Base-by-base conservation (phyloP, 2,888 invertebrate species). In the Spicauda simplicius region DNA sequence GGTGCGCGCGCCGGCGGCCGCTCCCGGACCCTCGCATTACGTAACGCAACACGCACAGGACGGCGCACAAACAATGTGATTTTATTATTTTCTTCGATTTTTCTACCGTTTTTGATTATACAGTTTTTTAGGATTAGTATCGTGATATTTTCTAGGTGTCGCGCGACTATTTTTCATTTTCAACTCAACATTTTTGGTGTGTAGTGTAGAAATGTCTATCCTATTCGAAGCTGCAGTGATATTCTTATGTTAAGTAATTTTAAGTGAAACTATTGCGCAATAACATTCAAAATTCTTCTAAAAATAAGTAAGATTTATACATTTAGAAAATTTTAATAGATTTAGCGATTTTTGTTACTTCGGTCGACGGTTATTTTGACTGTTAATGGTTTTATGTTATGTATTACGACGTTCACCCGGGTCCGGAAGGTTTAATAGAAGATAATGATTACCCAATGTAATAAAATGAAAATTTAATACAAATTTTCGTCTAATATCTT, bases 61-160 rank as follows among this genome's bases (percentile, higher is more conserved):
- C 87, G 85, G 93, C 93, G 93, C 93, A 93, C 93, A 93, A 93
- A 91, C 86, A 88, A 93, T 92, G 93, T 93, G 91, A 93, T 92
- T 90, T 90, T 88, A 90, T 88, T 91, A 90, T 86, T 85, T 82
- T 83, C 72, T 83, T 82, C 72, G 79, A 81, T 84, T 90, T 82
- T 91, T 91, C 86, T 90, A 91, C 86, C 80, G 80, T 90, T 90
- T 92, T 90, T 87, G 79, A 89, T 84, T 92, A 89, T 92, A 92
- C 92, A 91, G 67, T 85, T 80, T 82, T 88, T 84, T 91, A 91
- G 91, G 84, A 85, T 90, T 87, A 90, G 85, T 77, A 81, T 82
- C 80, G 91, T 91, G 86, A 87, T 90, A 90, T 87, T 88, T 82
- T 77, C 82, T 90, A 86, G 80, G 81, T 83, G 82, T 86, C 88